phyloP scores from a whole-genome alignment of 2,888 invertebrate genomes.

The Drosophila barbarae region DNA sequence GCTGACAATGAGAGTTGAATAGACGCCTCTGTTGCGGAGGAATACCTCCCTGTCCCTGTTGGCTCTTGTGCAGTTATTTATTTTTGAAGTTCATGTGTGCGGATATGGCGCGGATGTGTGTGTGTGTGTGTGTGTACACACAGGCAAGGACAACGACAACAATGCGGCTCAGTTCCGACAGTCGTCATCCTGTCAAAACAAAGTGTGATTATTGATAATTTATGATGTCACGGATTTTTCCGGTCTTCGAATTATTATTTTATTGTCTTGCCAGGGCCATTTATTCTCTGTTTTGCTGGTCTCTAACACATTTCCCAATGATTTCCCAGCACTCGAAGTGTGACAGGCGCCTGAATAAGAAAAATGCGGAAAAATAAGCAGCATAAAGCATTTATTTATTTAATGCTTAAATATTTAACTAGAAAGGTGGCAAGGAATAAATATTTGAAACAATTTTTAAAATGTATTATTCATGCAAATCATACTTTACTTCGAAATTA shows the following conservation, averaged over 20 bases:
- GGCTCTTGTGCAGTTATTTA: conserved; percentile 41
- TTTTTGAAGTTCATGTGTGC: conserved; percentile 36
- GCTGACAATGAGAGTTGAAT: conserved; percentile 72
- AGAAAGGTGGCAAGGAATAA: background rate
- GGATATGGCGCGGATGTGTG: conserved; percentile 5
- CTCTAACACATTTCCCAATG: conserved; percentile 19
- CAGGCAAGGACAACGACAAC: conserved; percentile 63
- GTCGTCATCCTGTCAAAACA: conserved; percentile 79
- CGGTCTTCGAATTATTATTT: conserved; percentile 58
- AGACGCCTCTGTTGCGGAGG: conserved; percentile 27
- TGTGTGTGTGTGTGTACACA: conserved; percentile 17
- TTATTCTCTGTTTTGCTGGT: conserved; percentile 10
- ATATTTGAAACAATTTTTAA: background rate
- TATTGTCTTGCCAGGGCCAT: conserved; percentile 36
- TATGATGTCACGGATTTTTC: conserved; percentile 79
- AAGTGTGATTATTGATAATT: conserved; percentile 80
- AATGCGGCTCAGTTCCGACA: conserved; percentile 71
- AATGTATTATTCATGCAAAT: background rate
- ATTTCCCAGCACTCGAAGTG: conserved; percentile 17
- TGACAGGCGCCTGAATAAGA: conserved; percentile 16
- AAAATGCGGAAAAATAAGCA: background rate
- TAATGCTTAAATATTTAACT: background rate
- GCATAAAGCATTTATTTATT: background rate
- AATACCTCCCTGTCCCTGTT: conserved; percentile 46
- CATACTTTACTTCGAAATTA: too few relatives aligned